A percentile compares a stretch with the other conserved stretches of the same genome.
phyloP scores from a whole-genome alignment of 2,113 vertebrate genomes.

The Esox niger region DNA sequence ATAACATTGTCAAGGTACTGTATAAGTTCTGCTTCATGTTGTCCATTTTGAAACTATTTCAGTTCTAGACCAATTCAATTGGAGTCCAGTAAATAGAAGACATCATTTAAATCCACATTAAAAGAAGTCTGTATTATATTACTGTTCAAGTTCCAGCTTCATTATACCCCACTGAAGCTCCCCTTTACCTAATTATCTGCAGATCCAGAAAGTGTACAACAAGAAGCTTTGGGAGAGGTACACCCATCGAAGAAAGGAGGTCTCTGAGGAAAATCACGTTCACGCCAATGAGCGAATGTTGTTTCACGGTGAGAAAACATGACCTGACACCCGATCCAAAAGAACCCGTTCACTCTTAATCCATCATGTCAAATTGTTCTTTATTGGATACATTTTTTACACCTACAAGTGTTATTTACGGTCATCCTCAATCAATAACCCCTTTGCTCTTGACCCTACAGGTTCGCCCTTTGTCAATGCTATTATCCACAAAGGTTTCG shows the following conservation, averaged over 20 bases:
- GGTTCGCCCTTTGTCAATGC: conserved; percentile 97
- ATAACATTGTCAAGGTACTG: conserved; percentile 92
- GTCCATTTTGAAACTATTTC: not conserved
- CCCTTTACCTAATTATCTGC: conserved; percentile 23
- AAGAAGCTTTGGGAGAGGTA: conserved; percentile 94
- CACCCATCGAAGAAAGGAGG: conserved; percentile 93
- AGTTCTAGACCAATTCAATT: not conserved
- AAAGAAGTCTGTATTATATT: no score
- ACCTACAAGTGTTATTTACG: no score
- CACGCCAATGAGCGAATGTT: conserved; percentile 98
- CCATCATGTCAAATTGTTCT: not conserved
- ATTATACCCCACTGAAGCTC: not conserved
- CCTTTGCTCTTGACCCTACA: conserved; percentile 38
- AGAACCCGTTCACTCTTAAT: not conserved
- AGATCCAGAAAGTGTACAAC: conserved; percentile 99
- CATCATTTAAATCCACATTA: not conserved
- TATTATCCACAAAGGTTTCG: conserved; percentile 98
- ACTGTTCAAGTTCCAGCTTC: no score
- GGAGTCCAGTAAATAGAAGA: not conserved
- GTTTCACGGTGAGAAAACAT: conserved; percentile 82
- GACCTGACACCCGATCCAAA: no score
- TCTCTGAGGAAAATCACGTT: conserved; percentile 96
- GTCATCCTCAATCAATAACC: no score
- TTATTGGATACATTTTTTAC: not conserved
- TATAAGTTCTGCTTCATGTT: conserved; percentile 21